Evolutionary conservation across 1,140 invertebrate genomes (phyloP).

Genomic region (Cecropterus lyciades): DNA sequence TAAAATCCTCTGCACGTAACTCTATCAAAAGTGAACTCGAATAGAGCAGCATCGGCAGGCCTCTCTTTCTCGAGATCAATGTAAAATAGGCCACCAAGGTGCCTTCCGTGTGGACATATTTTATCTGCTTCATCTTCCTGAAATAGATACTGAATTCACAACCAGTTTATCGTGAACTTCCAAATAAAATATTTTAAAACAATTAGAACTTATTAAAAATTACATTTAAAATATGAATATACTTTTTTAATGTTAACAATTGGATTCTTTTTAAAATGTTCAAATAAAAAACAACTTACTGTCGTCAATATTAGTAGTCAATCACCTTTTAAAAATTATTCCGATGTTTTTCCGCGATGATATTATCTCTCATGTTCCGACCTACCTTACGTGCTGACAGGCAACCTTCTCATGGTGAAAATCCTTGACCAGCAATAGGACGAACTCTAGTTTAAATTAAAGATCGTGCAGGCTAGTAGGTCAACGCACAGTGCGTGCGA

Average conservation of each 20-base stretch:
- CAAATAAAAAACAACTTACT: too few species aligned
- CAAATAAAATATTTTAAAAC: too few species aligned
- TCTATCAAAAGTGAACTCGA: constrained; percentile 28
- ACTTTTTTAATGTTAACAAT: too few species aligned
- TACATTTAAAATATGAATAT: too few species aligned
- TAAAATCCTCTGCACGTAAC: constrained; percentile 17
- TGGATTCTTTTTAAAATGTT: too few species aligned
- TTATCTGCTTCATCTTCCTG: constrained; percentile 18
- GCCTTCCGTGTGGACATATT: constrained; percentile 7
- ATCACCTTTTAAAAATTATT: background rate
- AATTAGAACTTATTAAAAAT: too few species aligned
- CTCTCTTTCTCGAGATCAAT: constrained; percentile 32
- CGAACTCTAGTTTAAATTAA: constrained; percentile 68
- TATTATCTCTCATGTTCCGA: constrained; percentile 7
- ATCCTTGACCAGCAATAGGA: constrained; percentile 45
- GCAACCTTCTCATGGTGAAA: constrained; percentile 15
- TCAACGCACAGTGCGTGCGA: constrained; percentile 78
- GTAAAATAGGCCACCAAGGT: constrained; percentile 25
- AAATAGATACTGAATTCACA: constrained; percentile 9
- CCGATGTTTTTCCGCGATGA: background rate
- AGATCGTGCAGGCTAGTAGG: constrained; percentile 79
- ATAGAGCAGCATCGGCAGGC: constrained; percentile 26
- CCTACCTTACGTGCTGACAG: constrained; percentile 27
- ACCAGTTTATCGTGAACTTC: background rate
- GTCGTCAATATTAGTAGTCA: too few species aligned